Evolutionary conservation across 2,797 vertebrate genomes (phyloP).

Genomic region (Carcharodon carcharias): DNA sequence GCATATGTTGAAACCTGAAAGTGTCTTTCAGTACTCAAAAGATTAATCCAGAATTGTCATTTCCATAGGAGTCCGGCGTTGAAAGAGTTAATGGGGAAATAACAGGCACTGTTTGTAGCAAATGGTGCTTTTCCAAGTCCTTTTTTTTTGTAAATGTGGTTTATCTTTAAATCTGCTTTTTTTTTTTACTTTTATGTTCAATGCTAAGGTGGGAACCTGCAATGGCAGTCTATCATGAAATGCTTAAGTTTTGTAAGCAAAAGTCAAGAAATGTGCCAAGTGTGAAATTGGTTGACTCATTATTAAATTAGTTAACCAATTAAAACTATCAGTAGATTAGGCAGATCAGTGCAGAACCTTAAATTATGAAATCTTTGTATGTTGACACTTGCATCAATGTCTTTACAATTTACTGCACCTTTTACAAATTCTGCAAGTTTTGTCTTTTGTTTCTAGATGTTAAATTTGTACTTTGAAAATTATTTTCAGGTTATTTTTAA

Average conservation of each 20-base stretch:
- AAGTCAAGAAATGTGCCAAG: background rate
- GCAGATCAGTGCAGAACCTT: background rate
- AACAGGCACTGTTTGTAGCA: background rate
- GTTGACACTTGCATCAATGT: background rate
- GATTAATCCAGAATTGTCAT: background rate
- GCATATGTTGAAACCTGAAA: background rate
- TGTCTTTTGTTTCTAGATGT: conserved; percentile 10
- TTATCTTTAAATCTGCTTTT: background rate
- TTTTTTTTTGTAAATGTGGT: background rate
- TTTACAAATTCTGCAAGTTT: conserved; percentile 24
- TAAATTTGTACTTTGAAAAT: background rate
- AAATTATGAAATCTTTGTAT: background rate
- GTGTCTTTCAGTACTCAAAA: conserved; percentile 23
- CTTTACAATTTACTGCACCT: background rate
- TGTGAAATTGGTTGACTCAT: background rate
- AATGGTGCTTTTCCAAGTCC: background rate
- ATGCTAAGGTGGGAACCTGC: background rate
- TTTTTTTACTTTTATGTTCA: background rate
- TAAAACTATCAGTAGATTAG: background rate
- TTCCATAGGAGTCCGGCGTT: background rate
- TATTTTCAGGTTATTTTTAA: background rate
- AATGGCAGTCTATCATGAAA: background rate
- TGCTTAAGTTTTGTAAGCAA: background rate
- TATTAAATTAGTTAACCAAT: background rate
- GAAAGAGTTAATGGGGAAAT: conserved; percentile 1